phyloP scores from a whole-genome alignment of 2,888 invertebrate species.

The Drosophila fungiperda region DNA sequence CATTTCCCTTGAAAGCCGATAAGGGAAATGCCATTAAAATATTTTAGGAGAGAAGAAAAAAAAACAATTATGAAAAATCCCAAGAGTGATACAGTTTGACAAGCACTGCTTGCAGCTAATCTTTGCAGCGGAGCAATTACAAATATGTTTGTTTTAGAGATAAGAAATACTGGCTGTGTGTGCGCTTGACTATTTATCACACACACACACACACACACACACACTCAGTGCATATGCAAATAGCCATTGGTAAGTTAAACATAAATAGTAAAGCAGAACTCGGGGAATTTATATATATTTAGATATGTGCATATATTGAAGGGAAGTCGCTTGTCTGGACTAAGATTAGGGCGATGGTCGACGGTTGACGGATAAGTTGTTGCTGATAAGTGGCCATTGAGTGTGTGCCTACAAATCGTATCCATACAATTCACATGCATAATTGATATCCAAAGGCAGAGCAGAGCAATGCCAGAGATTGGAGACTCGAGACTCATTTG shows the following conservation, averaged over 20 bases:
- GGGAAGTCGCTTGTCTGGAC: slow-evolving; percentile 24
- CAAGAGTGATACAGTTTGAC: slow-evolving; percentile 20
- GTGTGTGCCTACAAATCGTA: slow-evolving; percentile 1
- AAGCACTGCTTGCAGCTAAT: slow-evolving; percentile 9
- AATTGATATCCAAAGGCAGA: slow-evolving; percentile 57
- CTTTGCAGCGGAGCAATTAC: slow-evolving; percentile 26
- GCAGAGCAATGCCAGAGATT: slow-evolving; percentile 3
- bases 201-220: neutral
- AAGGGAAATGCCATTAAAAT: slow-evolving; percentile 11
- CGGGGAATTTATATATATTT: neutral
- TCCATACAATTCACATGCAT: slow-evolving; percentile 57
- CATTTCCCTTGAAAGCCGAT: slow-evolving; percentile 30
- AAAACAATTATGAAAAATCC: neutral
- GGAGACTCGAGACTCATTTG: slow-evolving; percentile 48
- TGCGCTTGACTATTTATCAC: slow-evolving; percentile 23
- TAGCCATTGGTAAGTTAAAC: slow-evolving; percentile 30
- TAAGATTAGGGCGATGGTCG: slow-evolving; percentile 33
- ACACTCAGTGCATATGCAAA: slow-evolving; percentile 38
- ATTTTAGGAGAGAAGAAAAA: neutral
- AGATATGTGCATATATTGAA: slow-evolving; percentile 14
- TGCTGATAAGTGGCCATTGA: slow-evolving; percentile 31
- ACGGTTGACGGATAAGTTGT: neutral
- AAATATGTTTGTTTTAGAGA: slow-evolving; percentile 24
- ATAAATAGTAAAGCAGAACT: slow-evolving; percentile 20
- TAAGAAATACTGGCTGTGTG: slow-evolving; percentile 15